Evolutionary conservation across 2,113 vertebrate species (phyloP), one percentile per base, ranked within the genome.

Genomic region (Paraplagusia blochii): DNA sequence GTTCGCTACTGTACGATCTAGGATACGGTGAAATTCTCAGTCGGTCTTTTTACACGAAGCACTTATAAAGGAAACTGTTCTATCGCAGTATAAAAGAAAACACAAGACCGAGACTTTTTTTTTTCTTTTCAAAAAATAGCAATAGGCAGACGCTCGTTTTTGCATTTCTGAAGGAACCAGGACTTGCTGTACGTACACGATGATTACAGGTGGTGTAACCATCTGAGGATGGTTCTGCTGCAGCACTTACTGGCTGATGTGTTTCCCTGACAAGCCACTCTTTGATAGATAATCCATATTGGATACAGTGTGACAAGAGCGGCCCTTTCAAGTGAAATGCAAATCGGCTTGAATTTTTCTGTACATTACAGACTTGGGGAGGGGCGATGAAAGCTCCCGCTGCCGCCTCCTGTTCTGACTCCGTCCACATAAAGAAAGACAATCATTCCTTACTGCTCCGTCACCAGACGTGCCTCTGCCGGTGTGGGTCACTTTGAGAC

Each of bases 211-310:
- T 79, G 53, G 62, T 69, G 46, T 59, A 61, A 83, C 59, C 66
- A 61, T 6, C 54, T 48, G 14, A 55, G 19, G 45, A 43, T 33
- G 58, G 38, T 60, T 69, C 58, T 35, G 29, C 58, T 5, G 10
- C 66, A 76, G 75, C 76, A 83, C 81, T 82, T 62, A 72, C 29
- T 68, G 60, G 77, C 43, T 61, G 67, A 66, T 58, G 34, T 74
- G 63, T 58, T 47, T 65, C 70, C 63, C 9, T 40, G 36, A 55
- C 52, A 58, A 67, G 64, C 77, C 74, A 79, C 86, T 82, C 74
- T 87, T 86, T 91, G 90, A 90, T 92, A 92, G 92, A 91, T 98
- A 94, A 97, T 98, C 95, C 96, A 98, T 97, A 97, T 98, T 98
- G 95, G 95, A 98, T 98, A 85, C 89, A 87, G 90, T 87, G 86